These are phyloP conservation scores for Regulus satrapa DNA, from an alignment of 2,113 vertebrate species.

Conservation along the genomic window DNA sequence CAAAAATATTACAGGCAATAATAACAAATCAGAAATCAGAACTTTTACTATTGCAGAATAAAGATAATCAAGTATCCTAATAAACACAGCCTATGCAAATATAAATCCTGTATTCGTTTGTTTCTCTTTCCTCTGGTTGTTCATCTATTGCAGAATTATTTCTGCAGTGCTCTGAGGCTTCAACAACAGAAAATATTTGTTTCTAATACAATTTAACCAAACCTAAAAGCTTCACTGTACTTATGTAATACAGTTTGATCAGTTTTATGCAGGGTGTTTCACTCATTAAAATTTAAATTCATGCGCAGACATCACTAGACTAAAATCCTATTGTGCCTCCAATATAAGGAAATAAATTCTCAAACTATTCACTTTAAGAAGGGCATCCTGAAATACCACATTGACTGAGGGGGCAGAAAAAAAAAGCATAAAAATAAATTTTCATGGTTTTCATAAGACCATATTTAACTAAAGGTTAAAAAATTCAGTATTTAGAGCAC, in stretches of 20 bases:
- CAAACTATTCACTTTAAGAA: background rate
- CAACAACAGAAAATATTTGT: background rate
- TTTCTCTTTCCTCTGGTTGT: background rate
- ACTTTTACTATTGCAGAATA: background rate
- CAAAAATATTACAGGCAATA: background rate
- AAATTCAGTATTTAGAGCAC: background rate
- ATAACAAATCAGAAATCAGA: background rate
- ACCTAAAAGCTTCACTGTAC: background rate
- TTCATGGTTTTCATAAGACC: background rate
- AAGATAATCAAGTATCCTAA: background rate
- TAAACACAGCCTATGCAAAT: background rate
- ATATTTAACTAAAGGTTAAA: background rate
- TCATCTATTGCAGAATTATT: background rate
- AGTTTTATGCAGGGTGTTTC: background rate
- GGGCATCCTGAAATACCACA: background rate
- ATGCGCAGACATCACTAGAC: background rate
- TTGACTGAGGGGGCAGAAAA: rapidly evolving
- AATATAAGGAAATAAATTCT: background rate
- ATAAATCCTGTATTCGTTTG: background rate
- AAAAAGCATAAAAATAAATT: background rate
- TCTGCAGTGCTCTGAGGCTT: background rate
- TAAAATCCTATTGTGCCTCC: background rate
- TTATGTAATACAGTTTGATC: background rate
- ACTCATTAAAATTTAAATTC: background rate
- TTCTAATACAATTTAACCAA: background rate